phyloP scores from a whole-genome alignment of 2,888 invertebrate genomes.

The Portevinia maculata region DNA sequence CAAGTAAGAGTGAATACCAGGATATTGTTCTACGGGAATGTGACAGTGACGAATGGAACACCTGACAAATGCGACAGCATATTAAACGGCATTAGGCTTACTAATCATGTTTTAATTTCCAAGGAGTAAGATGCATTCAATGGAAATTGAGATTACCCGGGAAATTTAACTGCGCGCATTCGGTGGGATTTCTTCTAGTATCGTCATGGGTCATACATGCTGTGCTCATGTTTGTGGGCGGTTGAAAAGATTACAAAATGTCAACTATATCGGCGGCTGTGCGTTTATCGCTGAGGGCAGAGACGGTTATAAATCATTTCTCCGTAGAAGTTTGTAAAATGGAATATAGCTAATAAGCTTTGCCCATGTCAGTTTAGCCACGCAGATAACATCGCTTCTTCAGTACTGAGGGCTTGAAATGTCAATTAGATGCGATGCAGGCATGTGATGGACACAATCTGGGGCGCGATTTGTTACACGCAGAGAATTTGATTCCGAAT shows the following conservation, averaged over 20 bases:
- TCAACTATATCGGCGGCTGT: conserved; percentile 35
- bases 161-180: conserved; percentile 28
- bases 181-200: conserved; percentile 15
- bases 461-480: not conserved
- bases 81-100: conserved; percentile 69
- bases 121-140: conserved; percentile 27
- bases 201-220: conserved; percentile 1
- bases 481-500: not conserved
- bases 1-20: not conserved
- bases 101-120: conserved; percentile 64
- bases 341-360: conserved; percentile 1
- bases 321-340: not conserved
- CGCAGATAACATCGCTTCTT: not conserved
- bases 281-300: conserved; percentile 35
- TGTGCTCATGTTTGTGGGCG: conserved; percentile 59
- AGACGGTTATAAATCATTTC: conserved; percentile 41
- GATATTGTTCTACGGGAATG: conserved; percentile 50
- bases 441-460: not conserved
- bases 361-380: not conserved
- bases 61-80: conserved; percentile 64
- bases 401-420: not conserved
- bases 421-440: not conserved
- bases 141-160: conserved; percentile 34
- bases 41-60: conserved; percentile 69
- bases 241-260: conserved; percentile 60